Base-by-base conservation (phyloP, 1,140 invertebrate species). In the Meloidogyne exigua region DNA sequence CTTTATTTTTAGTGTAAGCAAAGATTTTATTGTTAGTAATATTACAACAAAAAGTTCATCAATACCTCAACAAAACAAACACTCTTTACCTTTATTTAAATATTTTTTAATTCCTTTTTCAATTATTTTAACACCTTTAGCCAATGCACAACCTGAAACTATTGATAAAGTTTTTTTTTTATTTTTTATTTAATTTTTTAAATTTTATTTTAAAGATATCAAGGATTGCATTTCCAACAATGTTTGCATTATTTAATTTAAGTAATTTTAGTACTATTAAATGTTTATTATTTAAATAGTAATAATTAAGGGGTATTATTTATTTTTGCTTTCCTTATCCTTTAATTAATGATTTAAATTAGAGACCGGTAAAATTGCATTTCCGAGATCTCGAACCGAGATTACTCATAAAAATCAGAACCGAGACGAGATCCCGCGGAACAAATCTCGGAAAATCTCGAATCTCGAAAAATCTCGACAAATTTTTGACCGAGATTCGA, bases 201-300 rank as follows among this genome's bases (percentile, higher is more conserved):
- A 64, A 10, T 5, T 18, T 57, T 25, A 21, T 42, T 68, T 36
- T 39, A 26, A 21, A 73, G 72, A 12, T 73, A 26, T 73, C 74
- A 68, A 44, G 65, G 11, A 57, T 75, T n/a, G 74, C 74, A 26
- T 75, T 75, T 44, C 74, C 74, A 44, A 75, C 74, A 66, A 75
- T 75, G 74, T 75, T 75, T 44, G 74, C 74, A 10, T 63, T 75
- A 23, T 75, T 75, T 68, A 75, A 75, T 68, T 44, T 75, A 68
- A 75, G 74, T 75, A 28, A 21, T 67, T 67, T 25, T 28, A 15
- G 2, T 28, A 13, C 23, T 66, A 13, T 21, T 1, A 7, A 9
- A 39, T 9, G 3, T 39, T 32, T 32, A 32, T 32, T 3, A 32
- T 32, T 32, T n/a, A n/a, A n/a, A n/a, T n/a, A n/a, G n/a, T n/a